These are phyloP conservation scores for Siphonodentalium dalli DNA, from an alignment of 2,888 invertebrate genomes.

Conservation along the genomic window DNA sequence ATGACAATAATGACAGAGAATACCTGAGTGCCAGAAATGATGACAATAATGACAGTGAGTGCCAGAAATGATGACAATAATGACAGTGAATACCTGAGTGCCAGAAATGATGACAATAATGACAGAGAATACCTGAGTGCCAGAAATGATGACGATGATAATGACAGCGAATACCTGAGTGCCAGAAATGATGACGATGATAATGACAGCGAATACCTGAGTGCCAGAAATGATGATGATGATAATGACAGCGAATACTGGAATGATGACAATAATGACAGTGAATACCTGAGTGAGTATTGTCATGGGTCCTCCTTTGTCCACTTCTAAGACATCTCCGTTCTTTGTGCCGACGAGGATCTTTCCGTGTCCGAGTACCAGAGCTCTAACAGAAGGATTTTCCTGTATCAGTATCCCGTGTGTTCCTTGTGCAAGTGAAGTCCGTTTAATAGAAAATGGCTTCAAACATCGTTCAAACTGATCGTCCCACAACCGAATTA, in stretches of 20 bases:
- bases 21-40: too few relatives aligned
- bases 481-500: slow-evolving; percentile 65
- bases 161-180: too few relatives aligned
- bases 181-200: too few relatives aligned
- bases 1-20: too few relatives aligned
- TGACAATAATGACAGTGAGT: too few relatives aligned
- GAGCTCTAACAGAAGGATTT: slow-evolving; percentile 59
- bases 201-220: too few relatives aligned
- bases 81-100: too few relatives aligned
- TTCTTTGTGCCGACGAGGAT: slow-evolving; percentile 65
- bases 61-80: too few relatives aligned
- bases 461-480: slow-evolving; percentile 63
- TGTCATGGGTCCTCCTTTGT: slow-evolving; percentile 61
- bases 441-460: slow-evolving; percentile 61
- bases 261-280: neutral
- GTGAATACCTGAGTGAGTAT: slow-evolving; percentile 60
- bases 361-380: slow-evolving; percentile 62
- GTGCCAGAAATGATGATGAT: too few relatives aligned
- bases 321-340: slow-evolving; percentile 65
- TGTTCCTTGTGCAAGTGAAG: slow-evolving; percentile 47
- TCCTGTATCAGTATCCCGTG: slow-evolving; percentile 55
- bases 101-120: too few relatives aligned
- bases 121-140: too few relatives aligned
- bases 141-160: too few relatives aligned
- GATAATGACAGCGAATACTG: neutral